phyloP scores from a whole-genome alignment of 2,797 vertebrate species.

The Crenuchus spilurus region DNA sequence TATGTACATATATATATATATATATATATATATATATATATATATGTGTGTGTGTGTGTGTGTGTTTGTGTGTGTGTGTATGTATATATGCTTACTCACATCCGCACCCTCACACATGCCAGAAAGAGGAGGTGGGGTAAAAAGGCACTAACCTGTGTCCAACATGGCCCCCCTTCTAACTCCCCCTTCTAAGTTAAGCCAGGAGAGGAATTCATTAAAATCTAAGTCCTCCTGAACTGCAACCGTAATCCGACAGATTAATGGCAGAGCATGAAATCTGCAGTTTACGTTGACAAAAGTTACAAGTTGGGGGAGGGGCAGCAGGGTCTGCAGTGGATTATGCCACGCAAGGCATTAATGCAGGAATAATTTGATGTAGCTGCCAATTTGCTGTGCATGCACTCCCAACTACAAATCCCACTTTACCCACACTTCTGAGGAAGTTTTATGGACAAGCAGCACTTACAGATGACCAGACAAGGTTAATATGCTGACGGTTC shows the following conservation, averaged over 20 bases:
- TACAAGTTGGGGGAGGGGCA: slow-evolving; percentile 78
- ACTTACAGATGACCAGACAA: slow-evolving; percentile 30
- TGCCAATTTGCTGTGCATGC: slow-evolving; percentile 82
- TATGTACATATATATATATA: background rate
- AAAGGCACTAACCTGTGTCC: slow-evolving; percentile 53
- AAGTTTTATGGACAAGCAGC: slow-evolving; percentile 69
- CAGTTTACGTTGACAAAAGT: slow-evolving; percentile 82
- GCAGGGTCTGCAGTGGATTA: slow-evolving; percentile 79
- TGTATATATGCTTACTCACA: background rate
- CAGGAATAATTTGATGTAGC: slow-evolving; percentile 82
- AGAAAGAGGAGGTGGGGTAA: slow-evolving; percentile 4
- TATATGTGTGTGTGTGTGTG: too few relatives aligned
- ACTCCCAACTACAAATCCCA: slow-evolving; percentile 75
- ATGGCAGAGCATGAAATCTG: slow-evolving; percentile 84
- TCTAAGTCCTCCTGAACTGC: slow-evolving; percentile 74
- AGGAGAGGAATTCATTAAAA: slow-evolving; percentile 68
- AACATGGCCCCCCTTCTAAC: slow-evolving; percentile 43
- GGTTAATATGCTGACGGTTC: too few relatives aligned
- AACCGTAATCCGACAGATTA: slow-evolving; percentile 85
- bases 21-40: background rate
- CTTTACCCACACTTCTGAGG: slow-evolving; percentile 66
- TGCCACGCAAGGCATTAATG: slow-evolving; percentile 74
- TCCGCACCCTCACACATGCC: background rate
- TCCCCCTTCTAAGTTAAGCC: slow-evolving; percentile 58
- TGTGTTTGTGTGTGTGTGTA: too few relatives aligned